Evolutionary conservation across 1,140 invertebrate genomes (phyloP).

Genomic region (Neuroterus valhalla): DNA sequence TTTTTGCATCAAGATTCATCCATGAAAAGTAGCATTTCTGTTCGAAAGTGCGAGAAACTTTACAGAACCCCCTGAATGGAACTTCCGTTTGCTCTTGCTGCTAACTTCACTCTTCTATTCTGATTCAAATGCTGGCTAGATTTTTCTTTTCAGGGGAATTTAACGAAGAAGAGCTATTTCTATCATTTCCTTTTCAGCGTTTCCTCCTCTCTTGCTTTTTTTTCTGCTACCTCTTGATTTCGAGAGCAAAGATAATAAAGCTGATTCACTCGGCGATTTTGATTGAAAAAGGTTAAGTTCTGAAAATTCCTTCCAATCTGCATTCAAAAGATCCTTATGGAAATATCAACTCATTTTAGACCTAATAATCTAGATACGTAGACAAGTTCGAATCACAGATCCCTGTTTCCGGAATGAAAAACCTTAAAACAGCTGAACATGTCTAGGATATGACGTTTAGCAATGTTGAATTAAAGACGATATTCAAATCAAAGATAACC

Average conservation of each 20-base stretch:
- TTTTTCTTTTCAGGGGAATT: slow-evolving; percentile 18
- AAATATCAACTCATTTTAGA: no score
- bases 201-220: not conserved
- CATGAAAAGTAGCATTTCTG: slow-evolving; percentile 7
- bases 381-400: no score
- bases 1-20: slow-evolving; percentile 12
- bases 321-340: not conserved
- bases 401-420: no score
- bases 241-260: slow-evolving; percentile 1
- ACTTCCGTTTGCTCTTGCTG: not conserved
- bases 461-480: no score
- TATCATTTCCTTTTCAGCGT: not conserved
- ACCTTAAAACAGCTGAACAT: no score
- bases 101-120: slow-evolving; percentile 14
- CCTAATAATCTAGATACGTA: no score
- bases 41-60: slow-evolving; percentile 20
- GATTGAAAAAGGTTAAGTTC: not conserved
- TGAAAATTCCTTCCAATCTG: not conserved
- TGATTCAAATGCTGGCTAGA: slow-evolving; percentile 7
- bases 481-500: no score
- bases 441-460: no score
- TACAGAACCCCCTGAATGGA: slow-evolving; percentile 19
- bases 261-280: not conserved
- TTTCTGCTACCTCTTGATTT: slow-evolving; percentile 9
- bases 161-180: slow-evolving; percentile 13